A percentile compares a stretch with the other conserved stretches of the same genome.
These are phyloP conservation scores for Rallus crepitans DNA, from an alignment of 2,797 vertebrate genomes.

Conservation along the genomic window DNA sequence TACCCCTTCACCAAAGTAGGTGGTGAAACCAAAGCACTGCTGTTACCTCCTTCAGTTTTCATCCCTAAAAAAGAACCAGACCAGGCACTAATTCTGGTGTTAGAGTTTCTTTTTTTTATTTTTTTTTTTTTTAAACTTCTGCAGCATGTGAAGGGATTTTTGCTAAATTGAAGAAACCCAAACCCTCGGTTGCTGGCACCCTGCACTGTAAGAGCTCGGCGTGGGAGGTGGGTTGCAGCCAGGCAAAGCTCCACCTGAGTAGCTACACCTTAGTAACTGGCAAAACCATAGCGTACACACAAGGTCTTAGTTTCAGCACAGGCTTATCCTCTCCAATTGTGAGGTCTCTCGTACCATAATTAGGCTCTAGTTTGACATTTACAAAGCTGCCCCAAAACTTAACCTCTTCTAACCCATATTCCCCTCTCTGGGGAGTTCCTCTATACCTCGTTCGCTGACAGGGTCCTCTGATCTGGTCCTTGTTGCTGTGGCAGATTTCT, in stretches of 20 bases:
- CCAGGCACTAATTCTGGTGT: background rate
- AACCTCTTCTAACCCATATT: background rate
- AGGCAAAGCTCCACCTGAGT: background rate
- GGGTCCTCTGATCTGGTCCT: background rate
- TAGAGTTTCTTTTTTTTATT: background rate
- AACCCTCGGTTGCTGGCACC: background rate
- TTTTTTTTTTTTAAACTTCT: background rate
- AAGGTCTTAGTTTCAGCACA: background rate
- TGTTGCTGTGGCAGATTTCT: background rate
- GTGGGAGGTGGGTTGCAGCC: background rate
- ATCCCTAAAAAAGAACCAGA: background rate
- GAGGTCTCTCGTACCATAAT: background rate
- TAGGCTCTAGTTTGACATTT: background rate
- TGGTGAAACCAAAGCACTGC: background rate
- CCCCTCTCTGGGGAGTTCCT: background rate
- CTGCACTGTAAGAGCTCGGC: background rate
- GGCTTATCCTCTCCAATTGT: background rate
- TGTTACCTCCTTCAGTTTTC: background rate
- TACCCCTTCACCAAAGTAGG: fast-evolving
- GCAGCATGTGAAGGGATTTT: background rate
- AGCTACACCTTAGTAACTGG: background rate
- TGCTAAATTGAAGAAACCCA: background rate
- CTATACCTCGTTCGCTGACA: background rate
- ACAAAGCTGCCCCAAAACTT: background rate
- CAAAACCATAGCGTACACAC: background rate